Conservation (phyloP, 2,888 invertebrate genomes). For the Schizaphis graminum region DNA sequence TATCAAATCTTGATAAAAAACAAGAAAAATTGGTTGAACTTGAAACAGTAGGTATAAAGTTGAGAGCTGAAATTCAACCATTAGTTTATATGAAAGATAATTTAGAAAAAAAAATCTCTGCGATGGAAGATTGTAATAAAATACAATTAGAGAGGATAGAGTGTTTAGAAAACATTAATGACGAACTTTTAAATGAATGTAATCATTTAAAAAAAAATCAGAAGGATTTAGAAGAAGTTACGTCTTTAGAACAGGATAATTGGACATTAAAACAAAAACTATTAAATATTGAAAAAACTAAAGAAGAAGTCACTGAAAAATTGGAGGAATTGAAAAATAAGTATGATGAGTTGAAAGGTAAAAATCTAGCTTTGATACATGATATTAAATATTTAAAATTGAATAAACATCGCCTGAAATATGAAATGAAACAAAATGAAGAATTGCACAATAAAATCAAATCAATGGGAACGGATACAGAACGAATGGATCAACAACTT, state of each 20-base stretch:
- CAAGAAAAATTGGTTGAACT: slow-evolving; percentile 57
- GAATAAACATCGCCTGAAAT: no score
- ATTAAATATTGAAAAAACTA: slow-evolving; percentile 48
- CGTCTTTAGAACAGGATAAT: slow-evolving; percentile 50
- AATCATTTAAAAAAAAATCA: slow-evolving; percentile 48
- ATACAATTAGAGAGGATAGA: slow-evolving; percentile 49
- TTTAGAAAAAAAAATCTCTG: slow-evolving; percentile 57
- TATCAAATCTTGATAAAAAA: slow-evolving; percentile 57
- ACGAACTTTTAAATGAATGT: slow-evolving; percentile 45
- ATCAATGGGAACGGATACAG: slow-evolving; percentile 62
- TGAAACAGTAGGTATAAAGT: slow-evolving; percentile 57
- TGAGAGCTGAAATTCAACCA: slow-evolving; percentile 62
- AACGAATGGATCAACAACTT: slow-evolving; percentile 39
- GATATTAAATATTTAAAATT: no score
- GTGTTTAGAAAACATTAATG: slow-evolving; percentile 52
- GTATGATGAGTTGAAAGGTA: slow-evolving; percentile 41
- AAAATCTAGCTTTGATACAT: not conserved
- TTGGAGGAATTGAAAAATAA: slow-evolving; percentile 51
- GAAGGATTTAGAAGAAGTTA: slow-evolving; percentile 25
- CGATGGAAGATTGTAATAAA: no score
- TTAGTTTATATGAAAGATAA: slow-evolving; percentile 59
- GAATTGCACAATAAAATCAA: no score
- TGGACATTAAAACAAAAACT: slow-evolving; percentile 50
- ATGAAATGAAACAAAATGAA: no score
- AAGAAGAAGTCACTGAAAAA: slow-evolving; percentile 27